A percentile compares a stretch with the other conserved stretches of the same genome.
Conservation (phyloP, 2,113 vertebrate species). For the Rynchops niger region DNA sequence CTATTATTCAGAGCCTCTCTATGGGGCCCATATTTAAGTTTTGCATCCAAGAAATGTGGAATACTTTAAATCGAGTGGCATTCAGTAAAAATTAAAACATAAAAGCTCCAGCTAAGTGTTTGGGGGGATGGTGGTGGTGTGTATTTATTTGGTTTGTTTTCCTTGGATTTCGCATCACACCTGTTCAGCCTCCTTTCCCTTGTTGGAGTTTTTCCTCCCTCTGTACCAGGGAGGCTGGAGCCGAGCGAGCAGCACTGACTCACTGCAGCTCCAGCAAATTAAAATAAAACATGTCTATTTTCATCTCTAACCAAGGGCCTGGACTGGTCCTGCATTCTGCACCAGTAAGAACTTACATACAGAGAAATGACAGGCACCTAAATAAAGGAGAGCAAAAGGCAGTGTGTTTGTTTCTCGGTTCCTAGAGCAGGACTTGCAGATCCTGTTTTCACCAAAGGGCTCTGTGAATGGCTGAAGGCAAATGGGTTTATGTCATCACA, state of each 20-base stretch:
- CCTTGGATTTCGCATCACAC: fast-evolving
- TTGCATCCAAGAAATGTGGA: neutral
- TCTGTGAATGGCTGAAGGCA: neutral
- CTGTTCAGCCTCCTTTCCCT: neutral
- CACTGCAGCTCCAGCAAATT: neutral
- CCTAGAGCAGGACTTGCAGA: neutral
- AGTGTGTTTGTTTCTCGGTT: neutral
- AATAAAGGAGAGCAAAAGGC: neutral
- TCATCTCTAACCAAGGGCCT: neutral
- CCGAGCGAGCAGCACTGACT: neutral
- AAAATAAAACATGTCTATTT: neutral
- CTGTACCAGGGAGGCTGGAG: neutral
- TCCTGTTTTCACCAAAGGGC: neutral
- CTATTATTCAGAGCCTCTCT: neutral
- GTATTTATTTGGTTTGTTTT: neutral
- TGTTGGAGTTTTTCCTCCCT: neutral
- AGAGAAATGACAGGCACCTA: neutral
- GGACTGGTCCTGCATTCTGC: neutral
- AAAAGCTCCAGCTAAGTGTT: neutral
- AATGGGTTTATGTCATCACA: neutral
- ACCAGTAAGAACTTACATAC: neutral
- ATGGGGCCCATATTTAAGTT: neutral
- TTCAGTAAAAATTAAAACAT: neutral
- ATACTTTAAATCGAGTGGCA: neutral
- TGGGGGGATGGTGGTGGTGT: fast-evolving